phyloP scores from a whole-genome alignment of 2,797 vertebrate species.

The Lophotriccus pileatus region DNA sequence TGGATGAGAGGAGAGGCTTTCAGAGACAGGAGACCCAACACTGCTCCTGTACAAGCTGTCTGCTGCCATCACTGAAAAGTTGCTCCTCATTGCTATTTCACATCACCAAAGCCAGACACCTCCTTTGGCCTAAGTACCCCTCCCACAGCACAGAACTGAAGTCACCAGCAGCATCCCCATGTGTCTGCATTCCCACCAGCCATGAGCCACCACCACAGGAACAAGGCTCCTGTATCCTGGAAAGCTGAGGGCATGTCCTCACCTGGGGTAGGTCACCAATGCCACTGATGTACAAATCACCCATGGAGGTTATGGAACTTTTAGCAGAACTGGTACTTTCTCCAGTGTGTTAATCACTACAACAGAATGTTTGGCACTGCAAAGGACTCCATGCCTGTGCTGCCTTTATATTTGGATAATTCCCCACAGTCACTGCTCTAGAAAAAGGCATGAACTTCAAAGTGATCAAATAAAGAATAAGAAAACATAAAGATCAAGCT shows the following conservation, averaged over 20 bases:
- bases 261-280: background rate
- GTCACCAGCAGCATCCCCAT: background rate
- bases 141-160: background rate
- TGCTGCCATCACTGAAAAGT: background rate
- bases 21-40: rapidly evolving
- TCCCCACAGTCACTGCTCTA: background rate
- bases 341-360: background rate
- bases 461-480: background rate
- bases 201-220: rapidly evolving
- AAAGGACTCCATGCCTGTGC: background rate
- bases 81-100: background rate
- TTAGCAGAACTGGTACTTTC: background rate
- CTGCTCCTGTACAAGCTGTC: background rate
- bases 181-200: rapidly evolving
- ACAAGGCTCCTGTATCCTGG: background rate
- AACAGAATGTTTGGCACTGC: background rate
- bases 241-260: background rate
- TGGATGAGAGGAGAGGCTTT: background rate
- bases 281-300: background rate
- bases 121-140: background rate
- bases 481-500: background rate
- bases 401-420: background rate
- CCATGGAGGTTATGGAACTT: background rate
- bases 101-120: background rate
- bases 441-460: background rate